These are phyloP conservation scores for Apotomis betuletana DNA, from an alignment of 2,888 invertebrate species.

Conservation along the genomic window DNA sequence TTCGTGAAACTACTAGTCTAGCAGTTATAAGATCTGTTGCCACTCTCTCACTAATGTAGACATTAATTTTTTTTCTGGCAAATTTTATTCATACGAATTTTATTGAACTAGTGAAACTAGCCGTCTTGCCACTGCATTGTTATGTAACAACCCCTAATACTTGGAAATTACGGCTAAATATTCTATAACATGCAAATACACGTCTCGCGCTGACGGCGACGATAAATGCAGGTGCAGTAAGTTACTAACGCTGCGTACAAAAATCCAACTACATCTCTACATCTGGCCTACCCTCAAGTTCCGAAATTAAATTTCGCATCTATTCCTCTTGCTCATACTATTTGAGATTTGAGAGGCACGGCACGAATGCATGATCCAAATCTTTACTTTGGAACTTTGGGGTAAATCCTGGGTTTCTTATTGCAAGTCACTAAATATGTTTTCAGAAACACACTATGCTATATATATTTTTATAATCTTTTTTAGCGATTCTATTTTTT, in stretches of 20 bases:
- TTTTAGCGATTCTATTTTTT: too few species aligned
- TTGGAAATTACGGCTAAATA: constrained; percentile 12
- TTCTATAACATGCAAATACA: constrained; percentile 21
- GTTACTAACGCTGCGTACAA: constrained; percentile 8
- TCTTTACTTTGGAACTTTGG: not conserved
- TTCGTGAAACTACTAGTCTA: too few species aligned
- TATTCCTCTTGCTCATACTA: not conserved
- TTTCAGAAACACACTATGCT: too few species aligned
- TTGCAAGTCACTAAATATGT: not conserved
- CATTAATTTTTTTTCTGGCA: too few species aligned
- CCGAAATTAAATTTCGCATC: not conserved
- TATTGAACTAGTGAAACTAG: too few species aligned
- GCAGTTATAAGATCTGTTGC: too few species aligned
- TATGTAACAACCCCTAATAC: not conserved
- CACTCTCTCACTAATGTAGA: too few species aligned
- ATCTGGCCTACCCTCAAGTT: not conserved
- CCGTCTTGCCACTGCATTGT: too few species aligned
- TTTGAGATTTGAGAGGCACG: not conserved
- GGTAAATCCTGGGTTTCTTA: not conserved
- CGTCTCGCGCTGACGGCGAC: not conserved
- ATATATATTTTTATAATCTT: too few species aligned
- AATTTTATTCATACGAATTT: too few species aligned
- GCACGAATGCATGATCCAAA: not conserved
- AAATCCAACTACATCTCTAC: constrained; percentile 1
- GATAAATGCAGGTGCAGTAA: constrained; percentile 26